Base-by-base conservation (phyloP, 92 coral and sea anemone genomes). In the Muricea muricata region DNA sequence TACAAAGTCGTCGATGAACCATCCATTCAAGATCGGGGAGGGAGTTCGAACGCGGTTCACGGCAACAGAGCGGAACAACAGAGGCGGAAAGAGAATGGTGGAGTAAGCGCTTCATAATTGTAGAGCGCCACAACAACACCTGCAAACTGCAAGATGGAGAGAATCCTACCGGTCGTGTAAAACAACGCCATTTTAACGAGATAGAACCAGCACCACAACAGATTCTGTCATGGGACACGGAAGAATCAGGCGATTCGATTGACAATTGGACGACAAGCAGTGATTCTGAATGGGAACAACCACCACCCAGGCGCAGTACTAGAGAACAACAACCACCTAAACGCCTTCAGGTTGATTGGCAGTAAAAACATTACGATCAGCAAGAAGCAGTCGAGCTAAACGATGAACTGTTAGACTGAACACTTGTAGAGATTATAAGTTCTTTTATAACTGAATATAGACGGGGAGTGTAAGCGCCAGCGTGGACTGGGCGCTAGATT, bases 281-380 rank as follows among this genome's bases (percentile, higher is more conserved):
- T 23, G 78, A 40, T 18, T 17, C 52, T 18, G 54, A 40, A 1
- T 3, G 29, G n/a, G 55, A 23, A 7, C 52, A 35, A 18, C 78
- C 4, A 40, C 75, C 37, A 25, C 78, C 78, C 13, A 12, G 78
- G 24, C 78, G 78, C 78, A 72, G 58, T 25, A 35, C 4, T 0
- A 12, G 78, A 24, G 56, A 28, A 0, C n/a, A 21, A 14, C 41
- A 67, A 17, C 65, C 65, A 24, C 65, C 65, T 2, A 57, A 57
- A 72, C 78, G 78, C 18, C 78, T 72, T 1, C 78, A 72, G 56
- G 78, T 72, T 18, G 78, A 72, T n/a, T 20, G 78, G 13, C 55
- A 41, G n/a, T 24, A 39, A 33, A 0, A 32, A 70, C 17, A 70
- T 4, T 70, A 70, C 42, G 24, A 70, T 11, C 48, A 70, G 17